Evolutionary conservation across 2,888 invertebrate species (phyloP), one percentile per base, ranked within the genome.

Genomic region (Stramonita haemastoma): DNA sequence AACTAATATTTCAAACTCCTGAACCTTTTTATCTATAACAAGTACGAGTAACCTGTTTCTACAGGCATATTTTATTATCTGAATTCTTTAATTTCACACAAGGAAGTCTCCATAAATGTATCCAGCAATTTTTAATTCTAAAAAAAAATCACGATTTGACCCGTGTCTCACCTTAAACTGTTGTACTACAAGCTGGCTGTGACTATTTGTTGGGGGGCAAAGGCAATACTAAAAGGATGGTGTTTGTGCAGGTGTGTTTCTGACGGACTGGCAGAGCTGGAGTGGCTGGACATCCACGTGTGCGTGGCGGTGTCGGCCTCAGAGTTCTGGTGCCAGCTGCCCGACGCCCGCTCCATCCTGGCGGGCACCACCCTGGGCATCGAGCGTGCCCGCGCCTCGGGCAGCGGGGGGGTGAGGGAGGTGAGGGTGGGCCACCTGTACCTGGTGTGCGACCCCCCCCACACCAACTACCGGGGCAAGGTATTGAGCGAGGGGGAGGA

Each of bases 291-390:
- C 19, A 92, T 92, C 22, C 90, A 57, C 36, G 89, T 93, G 1
- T 91, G 91, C 57, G 91, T 92, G 32, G 84, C 91, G 17, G 92
- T 88, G 34, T 92, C 90, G 26, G 94, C 94, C 4, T 91, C 90
- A 13, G 91, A 92, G 84, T 94, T 95, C 88, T 95, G 93, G 93
- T 94, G 94, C 89, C 94, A 95, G 87, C 91, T 93, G 46, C 90
- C 91, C 0, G 79, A 90, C 19, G 87, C 90, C 32, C 88, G 91
- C 6, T 60, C 86, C 8, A 88, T 91, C 34, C 77, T 94, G 36
- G 92, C 93, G 29, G 91, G 92, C 22, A 85, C 93, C 73, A 92
- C 91, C 13, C 46, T 77, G 29, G 77, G 87, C 87, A 87, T 87
- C 1, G 29, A 77, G 73, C 73, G 34, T 0, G 87, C 73, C 29